Base-by-base conservation (phyloP, 2,797 vertebrate species). In the Aulostomus chinensis region DNA sequence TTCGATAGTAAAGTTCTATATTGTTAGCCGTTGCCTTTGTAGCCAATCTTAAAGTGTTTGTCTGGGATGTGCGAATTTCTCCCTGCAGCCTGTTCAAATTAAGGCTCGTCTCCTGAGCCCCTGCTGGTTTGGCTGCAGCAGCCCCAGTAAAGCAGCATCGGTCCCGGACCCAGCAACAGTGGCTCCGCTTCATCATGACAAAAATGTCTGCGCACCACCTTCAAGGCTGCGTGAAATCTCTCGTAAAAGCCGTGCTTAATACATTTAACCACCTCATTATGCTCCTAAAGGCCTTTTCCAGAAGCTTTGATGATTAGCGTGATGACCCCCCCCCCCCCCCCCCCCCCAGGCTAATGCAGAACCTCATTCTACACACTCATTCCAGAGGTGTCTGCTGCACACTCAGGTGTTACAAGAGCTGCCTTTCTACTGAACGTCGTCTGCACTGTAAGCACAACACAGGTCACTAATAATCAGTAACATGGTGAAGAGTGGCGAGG, bases 81-180 rank as follows among this genome's bases (percentile, higher is more conserved):
- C 49, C 32, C 59, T 57, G 48, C 79, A 81, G 76, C 73, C 35
- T 80, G 74, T 77, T 86, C 47, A 69, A 62, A 81, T 85, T 72
- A 87, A 51, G 10, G 20, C 41, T 16, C 18, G 33, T 17, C 45
- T 30, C 7, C 39, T 65, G 9, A 1, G 51, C 45, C 65, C 67
- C 71, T 59, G 58, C 61, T 67, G 62, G 22, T 59, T 61, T 41
- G 42, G 52, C 43, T 49, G 60, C 54, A 26, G 47, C 33, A 34
- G 42, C 16, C 13, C 29, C 59, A 54, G 28, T 80, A 75, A 85
- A 74, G 43, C 60, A 42, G 43, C 47, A 29, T 33, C 34, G 10
- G 61, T 68, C 61, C 60, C 49, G 41, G 13, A 37, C 46, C 43
- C 71, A 41, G 53, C 38, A 76, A 35, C 63, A 43, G 56, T 35